Percentiles rank a stretch among this genome's conserved stretches.
Evolutionary conservation across 2,113 vertebrate genomes (phyloP).

Genomic region (Boleophthalmus pectinirostris): DNA sequence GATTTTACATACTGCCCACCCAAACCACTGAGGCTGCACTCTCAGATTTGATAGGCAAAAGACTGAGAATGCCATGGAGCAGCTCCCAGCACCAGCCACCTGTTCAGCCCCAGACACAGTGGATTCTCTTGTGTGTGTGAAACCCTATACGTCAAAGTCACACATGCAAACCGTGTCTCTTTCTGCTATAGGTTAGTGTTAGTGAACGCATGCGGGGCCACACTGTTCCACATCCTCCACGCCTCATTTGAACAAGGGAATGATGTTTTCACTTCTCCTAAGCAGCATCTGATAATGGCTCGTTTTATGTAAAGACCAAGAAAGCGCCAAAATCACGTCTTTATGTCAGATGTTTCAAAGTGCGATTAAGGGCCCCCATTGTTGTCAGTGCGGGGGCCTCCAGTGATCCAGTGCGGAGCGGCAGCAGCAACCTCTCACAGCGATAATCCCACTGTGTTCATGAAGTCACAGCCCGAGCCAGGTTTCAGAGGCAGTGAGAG

Average conservation of each 20-base stretch:
- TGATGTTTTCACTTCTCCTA: slow-evolving; percentile 52
- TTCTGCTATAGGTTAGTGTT: slow-evolving; percentile 57
- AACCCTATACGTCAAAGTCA: slow-evolving; percentile 55
- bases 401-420: slow-evolving; percentile 20
- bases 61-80: slow-evolving; percentile 41
- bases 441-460: slow-evolving; percentile 52
- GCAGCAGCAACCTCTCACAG: slow-evolving; percentile 23
- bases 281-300: slow-evolving; percentile 45
- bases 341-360: slow-evolving; percentile 27
- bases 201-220: slow-evolving; percentile 32
- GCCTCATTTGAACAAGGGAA: slow-evolving; percentile 63
- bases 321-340: slow-evolving; percentile 15
- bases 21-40: slow-evolving; percentile 42
- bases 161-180: slow-evolving; percentile 47
- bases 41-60: slow-evolving; percentile 66
- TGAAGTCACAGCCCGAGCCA: slow-evolving; percentile 50
- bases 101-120: slow-evolving; percentile 51
- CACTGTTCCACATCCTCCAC: slow-evolving; percentile 58
- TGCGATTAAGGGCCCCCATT: slow-evolving; percentile 34
- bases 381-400: slow-evolving; percentile 20
- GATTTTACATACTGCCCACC: slow-evolving; percentile 12
- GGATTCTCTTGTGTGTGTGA: slow-evolving; percentile 59
- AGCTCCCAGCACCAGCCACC: slow-evolving; percentile 44
- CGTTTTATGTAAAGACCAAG: slow-evolving; percentile 30
- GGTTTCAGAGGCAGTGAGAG: slow-evolving; percentile 21